Base-by-base conservation (phyloP, 1,140 invertebrate genomes). In the Pteromalus puparum region DNA sequence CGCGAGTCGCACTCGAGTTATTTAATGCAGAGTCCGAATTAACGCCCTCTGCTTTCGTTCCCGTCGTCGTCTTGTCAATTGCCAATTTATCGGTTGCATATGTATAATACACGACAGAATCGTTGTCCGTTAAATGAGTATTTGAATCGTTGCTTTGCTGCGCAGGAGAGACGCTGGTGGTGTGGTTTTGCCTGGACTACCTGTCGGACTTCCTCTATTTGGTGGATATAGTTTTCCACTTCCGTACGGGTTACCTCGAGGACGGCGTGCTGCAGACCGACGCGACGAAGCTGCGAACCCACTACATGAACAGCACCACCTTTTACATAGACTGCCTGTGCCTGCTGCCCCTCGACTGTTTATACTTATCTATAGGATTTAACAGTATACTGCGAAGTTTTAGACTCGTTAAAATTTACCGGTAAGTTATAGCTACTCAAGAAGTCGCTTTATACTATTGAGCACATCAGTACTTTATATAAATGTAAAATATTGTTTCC, bases 251-350 rank as follows among this genome's bases (percentile, higher is more conserved):
- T 70, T 99, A 99, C 91, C 94, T 99, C 85, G 98, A 99, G 93
- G 98, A 99, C 92, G 98, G 98, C 79, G 98, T 99, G 28, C 94
- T 99, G 83, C 98, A 99, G 93, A 99, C 98, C 42, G 98, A 99
- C 93, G 95, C 97, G 30, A 95, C 95, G 4, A 99, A 99, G 93
- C 93, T 99, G 83, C 95, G 98, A 78, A 97, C 98, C 88, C 98
- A 99, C 93, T 99, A 99, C 93, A 99, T 99, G 96, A 99, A 99
- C 94, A 98, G 98, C 87, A 99, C 98, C 79, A 98, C 97, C 73
- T 99, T 99, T 94, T 99, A 99, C 95, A 98, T 99, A 92, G 99
- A 99, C 95, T 99, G 98, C 93, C 95, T 99, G 91, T 99, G 98
- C 95, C 95, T 99, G 90, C 94, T 99, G 90, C 99, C 99, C 85